Base-by-base conservation (phyloP, 2,113 vertebrate species). In the Pogonocichla stellata region DNA sequence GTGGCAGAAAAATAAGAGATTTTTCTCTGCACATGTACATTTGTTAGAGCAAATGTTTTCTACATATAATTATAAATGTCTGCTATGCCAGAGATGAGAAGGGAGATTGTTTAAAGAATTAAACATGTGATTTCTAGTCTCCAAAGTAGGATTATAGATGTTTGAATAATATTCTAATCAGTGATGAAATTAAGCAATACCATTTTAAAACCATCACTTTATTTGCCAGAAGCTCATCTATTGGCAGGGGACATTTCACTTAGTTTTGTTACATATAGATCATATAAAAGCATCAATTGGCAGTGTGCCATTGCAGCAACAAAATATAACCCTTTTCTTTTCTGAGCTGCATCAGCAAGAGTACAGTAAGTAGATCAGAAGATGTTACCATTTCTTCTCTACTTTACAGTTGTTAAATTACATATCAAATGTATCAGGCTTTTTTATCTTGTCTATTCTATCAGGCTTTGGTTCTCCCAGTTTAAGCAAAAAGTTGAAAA, bases 131-230 rank as follows among this genome's bases (percentile, higher is more conserved):
- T 86, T 91, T 92, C 22, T 62, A 79, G 42, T 90, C 31, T 71
- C 34, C 42, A 57, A 64, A 67, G 60, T n/a, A 34, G 77, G 71
- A 84, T 80, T 82, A 93, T 25, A 69, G 25, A 61, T 93, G 25
- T 90, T 56, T 81, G 19, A 66, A 36, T 93, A 92, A 71, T 86
- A 79, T 73, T 90, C 38, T 82, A 90, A 90, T 72, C 50, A 89
- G 24, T 43, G 48, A 58, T 83, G 18, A 81, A 80, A 75, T 57
- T 75, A 92, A 92, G 34, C 47, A 80, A 78, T 81, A 54, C 5
- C 14, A 29, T 47, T 67, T 95, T 42, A 57, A 89, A 86, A 81
- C 7, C 29, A 62, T 26, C 25, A 26, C 19, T 58, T 69, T 83
- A 81, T 73, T 92, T 69, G 8, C 43, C 43, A 77, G 65, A 84